phyloP scores from a whole-genome alignment of 2,797 vertebrate species.

The Sebastolobus alascanus region DNA sequence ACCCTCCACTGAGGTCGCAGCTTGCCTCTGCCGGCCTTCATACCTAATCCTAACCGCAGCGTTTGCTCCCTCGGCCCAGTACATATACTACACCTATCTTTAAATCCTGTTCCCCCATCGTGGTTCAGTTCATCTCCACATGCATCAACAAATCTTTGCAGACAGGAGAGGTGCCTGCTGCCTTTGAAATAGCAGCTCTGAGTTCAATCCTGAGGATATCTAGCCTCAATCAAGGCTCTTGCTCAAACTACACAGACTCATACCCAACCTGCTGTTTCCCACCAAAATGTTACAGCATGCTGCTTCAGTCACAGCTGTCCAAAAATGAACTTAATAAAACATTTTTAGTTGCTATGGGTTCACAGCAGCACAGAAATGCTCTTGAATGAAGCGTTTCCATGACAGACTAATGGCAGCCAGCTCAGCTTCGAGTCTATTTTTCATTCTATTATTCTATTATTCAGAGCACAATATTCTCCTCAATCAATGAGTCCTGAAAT shows the following conservation, averaged over 20 bases:
- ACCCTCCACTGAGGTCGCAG: constrained; percentile 39
- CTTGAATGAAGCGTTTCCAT: constrained; percentile 26
- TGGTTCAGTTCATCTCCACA: constrained; percentile 61
- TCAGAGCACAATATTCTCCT: constrained; percentile 9
- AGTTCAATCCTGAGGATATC: constrained; percentile 44
- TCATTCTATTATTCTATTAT: constrained; percentile 13
- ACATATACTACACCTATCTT: constrained; percentile 33
- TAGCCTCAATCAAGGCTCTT: constrained; percentile 39
- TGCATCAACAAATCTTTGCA: constrained; percentile 60
- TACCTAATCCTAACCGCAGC: constrained; percentile 23
- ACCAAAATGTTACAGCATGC: constrained; percentile 19
- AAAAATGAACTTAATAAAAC: constrained; percentile 34
- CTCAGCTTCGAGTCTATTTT: constrained; percentile 22
- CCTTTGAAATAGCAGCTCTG: constrained; percentile 55
- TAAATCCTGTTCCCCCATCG: constrained; percentile 36
- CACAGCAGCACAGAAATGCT: constrained; percentile 4
- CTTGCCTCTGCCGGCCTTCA: constrained; percentile 26
- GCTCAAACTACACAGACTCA: constrained; percentile 23
- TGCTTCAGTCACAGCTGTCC: constrained; percentile 21
- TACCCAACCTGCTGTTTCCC: constrained; percentile 29
- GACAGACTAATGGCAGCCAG: constrained; percentile 27
- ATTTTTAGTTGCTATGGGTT: constrained; percentile 24
- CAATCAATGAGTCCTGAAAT: background rate
- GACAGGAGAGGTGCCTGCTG: constrained; percentile 47
- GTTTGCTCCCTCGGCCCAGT: constrained; percentile 29